phyloP scores from a whole-genome alignment of 2,888 invertebrate genomes.

The Seira musarum region DNA sequence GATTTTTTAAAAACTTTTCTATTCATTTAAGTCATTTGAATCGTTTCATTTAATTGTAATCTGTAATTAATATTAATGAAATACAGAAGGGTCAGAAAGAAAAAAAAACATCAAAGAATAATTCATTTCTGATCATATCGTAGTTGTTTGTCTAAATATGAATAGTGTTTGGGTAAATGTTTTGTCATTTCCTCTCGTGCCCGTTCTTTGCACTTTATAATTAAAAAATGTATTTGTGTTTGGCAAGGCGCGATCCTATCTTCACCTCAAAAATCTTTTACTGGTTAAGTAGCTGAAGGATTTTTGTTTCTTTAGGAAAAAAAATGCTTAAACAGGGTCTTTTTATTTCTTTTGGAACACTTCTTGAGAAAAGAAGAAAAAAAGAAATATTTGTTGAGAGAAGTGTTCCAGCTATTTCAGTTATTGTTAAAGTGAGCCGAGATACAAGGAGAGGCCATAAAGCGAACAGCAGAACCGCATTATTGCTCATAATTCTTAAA shows the following conservation, averaged over 20 bases:
- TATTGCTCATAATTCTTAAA: conserved; percentile 60
- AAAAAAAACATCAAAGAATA: no score
- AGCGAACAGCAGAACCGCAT: conserved; percentile 56
- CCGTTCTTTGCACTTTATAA: not conserved
- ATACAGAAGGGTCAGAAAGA: no score
- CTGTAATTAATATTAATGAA: no score
- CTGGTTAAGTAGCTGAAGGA: not conserved
- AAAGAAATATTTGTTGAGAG: conserved; percentile 1
- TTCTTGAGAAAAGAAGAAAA: conserved; percentile 27
- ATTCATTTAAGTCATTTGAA: no score
- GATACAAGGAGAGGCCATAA: conserved; percentile 11
- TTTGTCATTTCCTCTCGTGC: conserved; percentile 62
- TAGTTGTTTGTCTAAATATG: no score
- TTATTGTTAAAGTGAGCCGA: not conserved
- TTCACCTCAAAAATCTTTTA: not conserved
- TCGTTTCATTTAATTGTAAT: no score
- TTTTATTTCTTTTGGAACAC: conserved; percentile 34
- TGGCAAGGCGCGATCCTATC: not conserved
- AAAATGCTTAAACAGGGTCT: conserved; percentile 15
- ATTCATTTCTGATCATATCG: no score
- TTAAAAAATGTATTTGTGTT: not conserved
- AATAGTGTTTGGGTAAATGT: conserved; percentile 34
- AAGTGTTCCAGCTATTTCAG: conserved; percentile 8
- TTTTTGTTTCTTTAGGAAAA: not conserved
- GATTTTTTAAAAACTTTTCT: no score